These are phyloP conservation scores for Ceryle rudis DNA, from an alignment of 2,797 vertebrate genomes.

Conservation along the genomic window DNA sequence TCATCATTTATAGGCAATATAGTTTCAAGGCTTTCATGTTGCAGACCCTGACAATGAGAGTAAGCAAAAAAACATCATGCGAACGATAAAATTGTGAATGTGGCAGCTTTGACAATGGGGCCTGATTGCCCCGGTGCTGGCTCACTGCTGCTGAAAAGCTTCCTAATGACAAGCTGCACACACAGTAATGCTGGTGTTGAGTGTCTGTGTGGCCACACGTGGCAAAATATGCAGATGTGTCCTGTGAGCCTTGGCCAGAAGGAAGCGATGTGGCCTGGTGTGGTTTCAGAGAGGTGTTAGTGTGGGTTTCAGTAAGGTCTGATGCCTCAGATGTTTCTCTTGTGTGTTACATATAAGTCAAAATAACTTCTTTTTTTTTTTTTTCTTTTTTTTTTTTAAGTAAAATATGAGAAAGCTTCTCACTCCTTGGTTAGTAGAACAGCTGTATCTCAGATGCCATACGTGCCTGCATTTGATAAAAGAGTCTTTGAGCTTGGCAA, in stretches of 20 bases:
- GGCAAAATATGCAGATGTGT: background rate
- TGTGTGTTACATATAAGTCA: background rate
- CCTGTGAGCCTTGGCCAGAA: background rate
- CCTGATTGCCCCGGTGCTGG: background rate
- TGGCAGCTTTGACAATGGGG: background rate
- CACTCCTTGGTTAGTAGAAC: background rate
- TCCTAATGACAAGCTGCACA: background rate
- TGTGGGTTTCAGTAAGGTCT: background rate
- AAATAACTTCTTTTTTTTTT: background rate
- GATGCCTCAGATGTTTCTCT: background rate
- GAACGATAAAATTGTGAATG: background rate
- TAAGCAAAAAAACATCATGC: background rate
- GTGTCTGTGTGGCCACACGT: background rate
- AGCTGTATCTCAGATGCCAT: background rate
- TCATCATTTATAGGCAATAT: background rate
- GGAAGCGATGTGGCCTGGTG: background rate
- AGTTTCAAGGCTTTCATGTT: background rate
- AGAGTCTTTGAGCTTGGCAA: background rate
- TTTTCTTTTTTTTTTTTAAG: background rate
- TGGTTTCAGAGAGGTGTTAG: background rate
- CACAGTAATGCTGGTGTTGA: background rate
- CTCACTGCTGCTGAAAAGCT: background rate
- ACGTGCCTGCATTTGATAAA: background rate
- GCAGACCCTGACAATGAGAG: background rate
- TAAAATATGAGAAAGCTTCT: background rate